Evolutionary conservation across 2,113 vertebrate genomes (phyloP).

Genomic region (Brienomyrus brachyistius): DNA sequence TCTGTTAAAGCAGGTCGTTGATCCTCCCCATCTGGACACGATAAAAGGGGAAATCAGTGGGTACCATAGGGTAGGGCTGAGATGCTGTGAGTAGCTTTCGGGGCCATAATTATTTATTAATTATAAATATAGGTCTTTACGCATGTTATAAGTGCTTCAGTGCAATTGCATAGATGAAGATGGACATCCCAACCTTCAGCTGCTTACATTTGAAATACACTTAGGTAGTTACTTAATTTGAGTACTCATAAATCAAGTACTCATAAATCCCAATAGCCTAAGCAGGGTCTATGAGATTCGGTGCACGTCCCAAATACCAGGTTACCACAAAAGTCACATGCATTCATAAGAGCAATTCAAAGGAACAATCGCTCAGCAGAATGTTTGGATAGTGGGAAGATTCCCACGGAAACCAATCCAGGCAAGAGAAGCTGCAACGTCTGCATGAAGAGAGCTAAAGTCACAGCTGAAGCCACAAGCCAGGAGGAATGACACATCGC

Average conservation of each 20-base stretch:
- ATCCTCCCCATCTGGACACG: slow-evolving; percentile 2
- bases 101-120: neutral
- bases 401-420: neutral
- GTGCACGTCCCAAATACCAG: neutral
- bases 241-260: neutral
- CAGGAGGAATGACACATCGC: neutral
- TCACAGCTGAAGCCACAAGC: neutral
- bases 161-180: neutral
- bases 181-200: neutral
- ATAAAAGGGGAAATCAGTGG: neutral
- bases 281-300: neutral
- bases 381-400: neutral
- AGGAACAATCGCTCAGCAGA: neutral
- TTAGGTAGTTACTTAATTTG: neutral
- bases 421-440: neutral
- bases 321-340: neutral
- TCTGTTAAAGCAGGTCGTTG: neutral
- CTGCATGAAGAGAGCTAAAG: neutral
- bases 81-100: neutral
- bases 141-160: neutral
- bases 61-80: neutral
- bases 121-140: neutral
- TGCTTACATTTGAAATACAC: neutral
- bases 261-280: neutral
- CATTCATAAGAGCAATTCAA: neutral